These are phyloP conservation scores for Phyllotreta striolata DNA, from an alignment of 2,888 invertebrate genomes.

Conservation along the genomic window DNA sequence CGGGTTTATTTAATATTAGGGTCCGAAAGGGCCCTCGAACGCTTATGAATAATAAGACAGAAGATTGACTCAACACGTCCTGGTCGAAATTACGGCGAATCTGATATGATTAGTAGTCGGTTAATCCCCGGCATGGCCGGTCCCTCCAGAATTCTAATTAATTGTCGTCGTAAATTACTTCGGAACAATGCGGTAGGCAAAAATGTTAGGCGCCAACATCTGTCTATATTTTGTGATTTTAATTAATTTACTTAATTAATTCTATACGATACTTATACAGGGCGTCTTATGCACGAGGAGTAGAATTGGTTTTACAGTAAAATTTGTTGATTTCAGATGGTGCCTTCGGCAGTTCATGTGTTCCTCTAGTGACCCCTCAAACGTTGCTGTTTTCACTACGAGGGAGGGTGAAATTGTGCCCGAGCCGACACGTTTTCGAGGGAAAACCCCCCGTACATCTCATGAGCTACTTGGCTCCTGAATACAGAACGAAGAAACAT, in stretches of 20 bases:
- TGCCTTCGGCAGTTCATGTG: conserved; percentile 58
- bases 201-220: too few species aligned
- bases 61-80: conserved; percentile 16
- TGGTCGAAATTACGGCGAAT: conserved; percentile 11
- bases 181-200: background rate
- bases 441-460: conserved; percentile 54
- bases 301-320: background rate
- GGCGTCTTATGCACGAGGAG: too few species aligned
- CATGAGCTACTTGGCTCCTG: conserved; percentile 65
- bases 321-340: conserved; percentile 55
- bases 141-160: conserved; percentile 9
- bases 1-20: conserved; percentile 14
- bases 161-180: conserved; percentile 7
- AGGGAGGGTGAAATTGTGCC: conserved; percentile 63
- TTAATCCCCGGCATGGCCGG: conserved; percentile 9
- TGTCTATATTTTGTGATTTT: background rate
- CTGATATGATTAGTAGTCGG: conserved; percentile 7
- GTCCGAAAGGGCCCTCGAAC: conserved; percentile 3
- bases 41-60: conserved; percentile 18
- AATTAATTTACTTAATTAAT: background rate
- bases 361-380: conserved; percentile 66
- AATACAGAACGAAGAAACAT: conserved; percentile 63
- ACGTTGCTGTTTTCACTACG: conserved; percentile 65
- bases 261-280: background rate
- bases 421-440: conserved; percentile 48